Conservation (phyloP, 2,113 vertebrate species). For the Bos indicus region DNA sequence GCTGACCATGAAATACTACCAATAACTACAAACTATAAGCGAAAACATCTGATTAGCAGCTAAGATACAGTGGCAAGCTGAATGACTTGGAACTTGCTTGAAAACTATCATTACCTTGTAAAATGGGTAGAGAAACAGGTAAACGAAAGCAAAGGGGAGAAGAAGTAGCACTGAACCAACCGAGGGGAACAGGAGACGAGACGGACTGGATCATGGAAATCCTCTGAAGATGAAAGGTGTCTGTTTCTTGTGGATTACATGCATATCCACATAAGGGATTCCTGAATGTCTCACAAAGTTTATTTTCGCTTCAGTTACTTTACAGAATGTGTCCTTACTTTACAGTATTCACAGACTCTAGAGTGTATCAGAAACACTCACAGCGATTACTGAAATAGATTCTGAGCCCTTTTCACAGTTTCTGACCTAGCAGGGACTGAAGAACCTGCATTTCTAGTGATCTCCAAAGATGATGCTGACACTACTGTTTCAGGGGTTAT, state of each 20-base stretch:
- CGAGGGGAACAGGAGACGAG: not conserved
- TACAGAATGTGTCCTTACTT: not conserved
- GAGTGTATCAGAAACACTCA: not conserved
- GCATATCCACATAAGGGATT: not conserved
- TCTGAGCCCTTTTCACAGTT: not conserved
- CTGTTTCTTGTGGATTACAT: not conserved
- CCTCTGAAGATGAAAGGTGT: not conserved
- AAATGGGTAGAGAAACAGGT: not conserved
- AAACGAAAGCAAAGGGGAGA: not conserved
- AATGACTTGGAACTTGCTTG: not conserved
- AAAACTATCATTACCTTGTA: not conserved
- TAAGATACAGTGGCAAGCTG: not conserved
- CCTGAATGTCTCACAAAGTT: not conserved
- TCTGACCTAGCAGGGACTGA: not conserved
- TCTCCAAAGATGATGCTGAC: not conserved
- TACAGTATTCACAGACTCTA: not conserved
- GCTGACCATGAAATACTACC: not conserved
- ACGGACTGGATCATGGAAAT: not conserved
- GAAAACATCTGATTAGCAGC: not conserved
- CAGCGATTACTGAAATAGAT: not conserved
- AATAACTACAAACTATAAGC: not conserved
- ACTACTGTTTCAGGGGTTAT: not conserved
- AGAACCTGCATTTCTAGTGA: not conserved
- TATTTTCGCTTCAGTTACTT: not conserved
- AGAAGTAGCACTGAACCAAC: not conserved